Evolutionary conservation across 2,888 invertebrate genomes (phyloP), one percentile per base, ranked within the genome.

Genomic region (Ernsta delagoae): DNA sequence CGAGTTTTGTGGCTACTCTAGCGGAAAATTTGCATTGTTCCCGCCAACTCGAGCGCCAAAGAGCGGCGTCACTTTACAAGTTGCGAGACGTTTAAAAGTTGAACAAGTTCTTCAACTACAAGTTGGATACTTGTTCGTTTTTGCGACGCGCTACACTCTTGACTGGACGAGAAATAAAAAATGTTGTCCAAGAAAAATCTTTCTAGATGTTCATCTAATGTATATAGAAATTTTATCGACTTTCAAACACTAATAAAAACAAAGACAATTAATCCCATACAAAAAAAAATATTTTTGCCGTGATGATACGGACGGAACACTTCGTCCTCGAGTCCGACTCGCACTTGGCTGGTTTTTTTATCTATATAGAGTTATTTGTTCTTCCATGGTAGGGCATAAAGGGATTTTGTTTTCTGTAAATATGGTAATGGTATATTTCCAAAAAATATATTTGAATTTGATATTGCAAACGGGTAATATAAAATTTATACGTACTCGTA

Each of bases 31-130:
- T 12, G n/a, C 48, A 50, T 50, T 50, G 50, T 50, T 8, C 50
- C 3, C 12, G 50, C 16, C 50, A 50, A 50, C 12, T 50, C 16
- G 16, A 16, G 16, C 3, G 12, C 3, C 16, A 50, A 50, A 50
- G 50, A 16, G 7, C 7, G 7, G 16, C 16, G 50, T 12, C 12
- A 50, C 50, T 50, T 50, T 12, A 50, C 50, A 48, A 12, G 48
- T 50, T 16, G 7, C 50, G 6, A 12, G 50, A 50, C 50, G 50
- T 16, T 50, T 50, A 50, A 50, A 50, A 50, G 50, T 50, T 50
- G 7, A 16, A 48, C 48, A 45, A 45, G 45, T 45, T 45, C 45
- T 45, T 45, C n/a, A 48, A 16, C 48, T 48, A 48, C 48, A 48
- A 48, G 48, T 48, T 48, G 1, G 12, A 48, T 48, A 48, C 48